Evolutionary conservation across 2,797 vertebrate species (phyloP).

Genomic region (Tragelaphus eurycerus): DNA sequence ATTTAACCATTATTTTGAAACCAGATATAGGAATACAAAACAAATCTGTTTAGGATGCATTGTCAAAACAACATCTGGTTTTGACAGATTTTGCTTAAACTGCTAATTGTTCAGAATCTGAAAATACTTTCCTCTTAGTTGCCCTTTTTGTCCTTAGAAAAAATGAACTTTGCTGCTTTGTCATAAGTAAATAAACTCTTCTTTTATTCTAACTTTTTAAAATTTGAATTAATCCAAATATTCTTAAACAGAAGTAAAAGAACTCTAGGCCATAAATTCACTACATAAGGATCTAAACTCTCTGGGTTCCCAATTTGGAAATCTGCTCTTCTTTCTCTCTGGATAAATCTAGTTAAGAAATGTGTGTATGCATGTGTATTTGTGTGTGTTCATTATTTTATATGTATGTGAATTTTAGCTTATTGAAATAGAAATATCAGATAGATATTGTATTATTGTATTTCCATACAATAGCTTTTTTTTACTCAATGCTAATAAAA

Average conservation of each 20-base stretch:
- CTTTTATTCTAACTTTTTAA: background rate
- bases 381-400: background rate
- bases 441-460: background rate
- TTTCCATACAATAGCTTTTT: background rate
- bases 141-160: background rate
- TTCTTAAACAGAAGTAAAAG: background rate
- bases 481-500: background rate
- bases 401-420: background rate
- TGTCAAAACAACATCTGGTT: conserved; percentile 65
- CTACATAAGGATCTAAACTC: background rate
- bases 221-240: conserved; percentile 31
- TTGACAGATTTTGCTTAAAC: conserved; percentile 58
- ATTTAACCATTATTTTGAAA: conserved; percentile 19
- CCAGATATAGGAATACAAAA: conserved; percentile 33
- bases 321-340: background rate
- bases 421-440: background rate
- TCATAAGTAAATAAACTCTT: conserved; percentile 36
- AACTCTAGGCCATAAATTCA: background rate
- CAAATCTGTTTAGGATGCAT: conserved; percentile 28
- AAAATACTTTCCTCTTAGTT: conserved; percentile 39
- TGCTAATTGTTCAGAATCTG: conserved; percentile 51
- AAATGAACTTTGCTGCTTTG: conserved; percentile 17
- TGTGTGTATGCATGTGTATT: background rate
- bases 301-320: background rate
- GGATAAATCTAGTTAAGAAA: background rate